phyloP scores from a whole-genome alignment of 2,888 invertebrate genomes.

The Trichacis sp. region DNA sequence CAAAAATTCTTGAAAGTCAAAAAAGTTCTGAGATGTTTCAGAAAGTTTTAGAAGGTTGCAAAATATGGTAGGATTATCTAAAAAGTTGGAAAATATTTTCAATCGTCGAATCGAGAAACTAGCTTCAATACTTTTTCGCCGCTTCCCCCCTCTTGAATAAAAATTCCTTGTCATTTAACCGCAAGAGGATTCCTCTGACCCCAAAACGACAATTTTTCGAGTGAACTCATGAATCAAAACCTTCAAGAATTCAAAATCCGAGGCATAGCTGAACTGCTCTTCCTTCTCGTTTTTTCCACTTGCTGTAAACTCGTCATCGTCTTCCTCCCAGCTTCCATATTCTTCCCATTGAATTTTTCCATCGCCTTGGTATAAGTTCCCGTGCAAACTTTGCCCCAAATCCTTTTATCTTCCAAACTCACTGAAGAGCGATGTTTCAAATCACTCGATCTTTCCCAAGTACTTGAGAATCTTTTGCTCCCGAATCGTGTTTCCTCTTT shows the following conservation, averaged over 20 bases:
- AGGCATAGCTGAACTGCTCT: conserved; percentile 64
- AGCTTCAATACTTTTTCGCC: no score
- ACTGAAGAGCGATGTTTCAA: conserved; percentile 26
- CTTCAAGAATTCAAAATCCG: conserved; percentile 52
- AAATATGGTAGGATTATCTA: no score
- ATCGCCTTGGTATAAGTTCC: conserved; percentile 69
- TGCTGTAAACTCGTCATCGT: conserved; percentile 11
- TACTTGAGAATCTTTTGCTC: conserved; percentile 18
- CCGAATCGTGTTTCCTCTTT: conserved; percentile 45
- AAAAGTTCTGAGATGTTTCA: no score
- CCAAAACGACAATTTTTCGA: not conserved
- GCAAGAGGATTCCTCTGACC: conserved; percentile 6
- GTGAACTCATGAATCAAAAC: not conserved
- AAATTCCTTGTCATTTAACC: no score
- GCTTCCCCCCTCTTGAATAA: no score
- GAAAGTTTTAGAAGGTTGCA: no score
- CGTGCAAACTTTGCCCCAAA: conserved; percentile 68
- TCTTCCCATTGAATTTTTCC: conserved; percentile 65
- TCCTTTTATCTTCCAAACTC: conserved; percentile 53
- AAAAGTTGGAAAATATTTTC: no score
- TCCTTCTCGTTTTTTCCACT: conserved; percentile 61
- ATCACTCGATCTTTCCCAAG: conserved; percentile 33
- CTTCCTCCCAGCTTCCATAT: conserved; percentile 35
- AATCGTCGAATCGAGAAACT: no score
- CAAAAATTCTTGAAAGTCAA: no score